These are phyloP conservation scores for Ferrisia virgata DNA, from an alignment of 2,888 invertebrate species.

Conservation along the genomic window DNA sequence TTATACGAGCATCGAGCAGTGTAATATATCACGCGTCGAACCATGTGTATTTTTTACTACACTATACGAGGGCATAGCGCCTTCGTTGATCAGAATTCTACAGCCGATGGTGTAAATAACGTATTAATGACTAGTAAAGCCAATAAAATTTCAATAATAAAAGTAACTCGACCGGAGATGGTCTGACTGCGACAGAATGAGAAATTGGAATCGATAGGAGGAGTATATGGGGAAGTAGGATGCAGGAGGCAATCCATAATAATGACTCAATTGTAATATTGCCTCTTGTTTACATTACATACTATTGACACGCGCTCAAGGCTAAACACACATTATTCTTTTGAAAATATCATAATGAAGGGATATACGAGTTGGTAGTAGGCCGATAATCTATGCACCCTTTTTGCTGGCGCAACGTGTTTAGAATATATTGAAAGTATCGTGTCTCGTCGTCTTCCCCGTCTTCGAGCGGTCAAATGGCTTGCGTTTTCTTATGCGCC, in stretches of 20 bases:
- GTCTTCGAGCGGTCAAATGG: neutral
- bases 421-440: neutral
- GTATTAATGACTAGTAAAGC: neutral
- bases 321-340: conserved; percentile 30
- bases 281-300: conserved; percentile 15
- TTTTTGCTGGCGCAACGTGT: neutral
- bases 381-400: neutral
- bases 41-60: neutral
- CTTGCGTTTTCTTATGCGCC: neutral
- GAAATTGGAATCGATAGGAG: neutral
- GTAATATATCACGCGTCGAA: neutral
- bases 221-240: neutral
- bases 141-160: conserved; percentile 14
- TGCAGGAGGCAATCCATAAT: neutral
- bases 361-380: neutral
- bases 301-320: conserved; percentile 25
- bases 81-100: too few species aligned
- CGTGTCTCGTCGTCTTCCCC: neutral
- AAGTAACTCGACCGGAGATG: neutral
- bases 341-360: neutral
- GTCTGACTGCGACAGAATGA: neutral
- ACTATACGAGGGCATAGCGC: neutral
- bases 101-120: neutral
- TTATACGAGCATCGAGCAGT: too few species aligned
- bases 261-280: neutral